These are phyloP conservation scores for Apodemus speciosus DNA, from an alignment of 2,113 vertebrate species.

Conservation along the genomic window DNA sequence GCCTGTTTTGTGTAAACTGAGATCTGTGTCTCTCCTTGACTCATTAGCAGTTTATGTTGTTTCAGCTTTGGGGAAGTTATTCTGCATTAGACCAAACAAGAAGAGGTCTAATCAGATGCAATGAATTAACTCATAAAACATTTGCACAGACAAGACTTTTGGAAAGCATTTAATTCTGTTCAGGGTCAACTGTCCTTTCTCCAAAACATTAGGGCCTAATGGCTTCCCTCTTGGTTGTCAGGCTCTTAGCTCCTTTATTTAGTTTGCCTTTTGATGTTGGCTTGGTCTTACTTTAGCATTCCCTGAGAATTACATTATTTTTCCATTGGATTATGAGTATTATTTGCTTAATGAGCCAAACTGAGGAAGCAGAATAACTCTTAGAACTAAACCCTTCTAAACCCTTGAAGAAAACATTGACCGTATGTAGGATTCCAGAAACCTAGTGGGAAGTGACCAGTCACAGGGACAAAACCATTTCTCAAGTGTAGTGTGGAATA, in stretches of 20 bases:
- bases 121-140: conserved; percentile 39
- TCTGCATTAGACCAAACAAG: conserved; percentile 11
- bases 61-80: background rate
- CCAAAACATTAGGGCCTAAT: conserved; percentile 49
- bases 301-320: conserved; percentile 64
- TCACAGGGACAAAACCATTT: background rate
- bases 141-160: background rate
- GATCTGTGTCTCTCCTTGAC: background rate
- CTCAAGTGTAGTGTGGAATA: background rate
- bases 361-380: conserved; percentile 75
- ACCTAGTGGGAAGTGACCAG: background rate
- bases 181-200: conserved; percentile 47
- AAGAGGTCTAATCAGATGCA: background rate
- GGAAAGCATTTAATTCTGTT: conserved; percentile 14
- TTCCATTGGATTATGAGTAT: conserved; percentile 62
- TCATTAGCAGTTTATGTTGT: background rate
- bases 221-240: conserved; percentile 55
- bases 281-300: conserved; percentile 46
- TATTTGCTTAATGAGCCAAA: conserved; percentile 75
- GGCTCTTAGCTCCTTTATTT: conserved; percentile 51
- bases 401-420: conserved; percentile 46
- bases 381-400: conserved; percentile 29
- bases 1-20: background rate
- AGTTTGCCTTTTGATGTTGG: conserved; percentile 41
- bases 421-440: conserved; percentile 11